Percentiles rank a stretch among this genome's conserved stretches.
phyloP scores from a whole-genome alignment of 1,140 invertebrate genomes.

The Hycleus phaleratus region DNA sequence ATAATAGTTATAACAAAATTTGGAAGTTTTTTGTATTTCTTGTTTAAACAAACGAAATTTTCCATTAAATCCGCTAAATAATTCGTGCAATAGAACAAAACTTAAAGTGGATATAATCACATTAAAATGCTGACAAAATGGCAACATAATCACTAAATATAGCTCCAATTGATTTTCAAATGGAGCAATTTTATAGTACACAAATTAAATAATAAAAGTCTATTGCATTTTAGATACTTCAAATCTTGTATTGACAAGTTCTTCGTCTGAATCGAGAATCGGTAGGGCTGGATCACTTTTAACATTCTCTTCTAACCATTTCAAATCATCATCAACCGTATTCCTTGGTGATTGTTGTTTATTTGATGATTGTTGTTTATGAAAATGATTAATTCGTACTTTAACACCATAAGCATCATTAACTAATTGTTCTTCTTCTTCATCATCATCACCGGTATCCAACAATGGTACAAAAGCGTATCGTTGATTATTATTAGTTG shows the following conservation, averaged over 20 bases:
- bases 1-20: not conserved
- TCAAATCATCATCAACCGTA: constrained; percentile 68
- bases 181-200: too few relatives aligned
- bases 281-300: constrained; percentile 66
- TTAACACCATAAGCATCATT: constrained; percentile 81
- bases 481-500: constrained; percentile 89
- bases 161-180: not conserved
- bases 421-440: constrained; percentile 73
- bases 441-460: constrained; percentile 77
- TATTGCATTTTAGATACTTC: constrained; percentile 89
- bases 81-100: not conserved
- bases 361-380: constrained; percentile 8
- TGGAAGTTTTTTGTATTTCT: too few relatives aligned
- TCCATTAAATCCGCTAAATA: too few relatives aligned
- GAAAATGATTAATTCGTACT: constrained; percentile 51
- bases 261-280: constrained; percentile 82
- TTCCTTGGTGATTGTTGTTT: constrained; percentile 33
- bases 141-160: not conserved
- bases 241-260: constrained; percentile 80
- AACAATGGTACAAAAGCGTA: constrained; percentile 89
- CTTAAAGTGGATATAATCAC: not conserved
- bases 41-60: too few relatives aligned
- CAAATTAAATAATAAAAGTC: not conserved
- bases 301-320: constrained; percentile 90
- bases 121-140: not conserved